Percentiles rank a stretch among this genome's conserved stretches.
phyloP scores from a whole-genome alignment of 2,113 vertebrate genomes.

The Mormoops blainvillei region DNA sequence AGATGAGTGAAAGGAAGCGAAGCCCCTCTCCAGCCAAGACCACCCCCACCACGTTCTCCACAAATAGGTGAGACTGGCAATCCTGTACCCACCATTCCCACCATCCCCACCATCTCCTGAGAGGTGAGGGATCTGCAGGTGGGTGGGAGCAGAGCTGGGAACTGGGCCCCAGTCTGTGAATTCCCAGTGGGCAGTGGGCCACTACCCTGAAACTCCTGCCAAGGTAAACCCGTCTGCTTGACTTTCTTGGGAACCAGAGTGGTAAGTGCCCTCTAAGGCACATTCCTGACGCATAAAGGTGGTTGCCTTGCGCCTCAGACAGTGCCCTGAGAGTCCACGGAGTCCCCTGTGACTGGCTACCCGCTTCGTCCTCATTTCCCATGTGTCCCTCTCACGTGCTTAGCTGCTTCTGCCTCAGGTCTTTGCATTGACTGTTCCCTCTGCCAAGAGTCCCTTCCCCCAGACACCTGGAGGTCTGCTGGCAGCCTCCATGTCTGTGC shows the following conservation, averaged over 20 bases:
- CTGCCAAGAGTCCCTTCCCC: background rate
- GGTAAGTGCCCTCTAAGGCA: background rate
- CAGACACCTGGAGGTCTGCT: background rate
- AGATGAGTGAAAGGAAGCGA: background rate
- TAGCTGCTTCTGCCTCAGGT: background rate
- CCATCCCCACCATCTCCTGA: background rate
- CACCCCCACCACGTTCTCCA: background rate
- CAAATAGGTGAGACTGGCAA: background rate
- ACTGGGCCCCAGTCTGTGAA: background rate
- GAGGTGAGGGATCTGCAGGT: background rate
- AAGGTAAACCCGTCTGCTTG: background rate
- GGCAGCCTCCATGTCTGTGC: background rate
- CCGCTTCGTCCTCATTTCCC: background rate
- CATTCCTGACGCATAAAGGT: background rate
- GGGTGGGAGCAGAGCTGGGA: background rate
- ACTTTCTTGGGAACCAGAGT: background rate
- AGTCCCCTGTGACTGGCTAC: background rate
- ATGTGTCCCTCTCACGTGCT: fast-evolving
- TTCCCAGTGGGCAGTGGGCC: background rate
- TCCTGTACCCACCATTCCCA: background rate
- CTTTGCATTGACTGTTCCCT: background rate
- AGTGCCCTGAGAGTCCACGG: background rate
- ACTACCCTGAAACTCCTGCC: background rate
- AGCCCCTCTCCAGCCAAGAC: background rate
- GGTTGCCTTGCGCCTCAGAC: background rate